Evolutionary conservation across 2,113 vertebrate species (phyloP), one percentile per base, ranked within the genome.

Genomic region (Arvicanthis niloticus): DNA sequence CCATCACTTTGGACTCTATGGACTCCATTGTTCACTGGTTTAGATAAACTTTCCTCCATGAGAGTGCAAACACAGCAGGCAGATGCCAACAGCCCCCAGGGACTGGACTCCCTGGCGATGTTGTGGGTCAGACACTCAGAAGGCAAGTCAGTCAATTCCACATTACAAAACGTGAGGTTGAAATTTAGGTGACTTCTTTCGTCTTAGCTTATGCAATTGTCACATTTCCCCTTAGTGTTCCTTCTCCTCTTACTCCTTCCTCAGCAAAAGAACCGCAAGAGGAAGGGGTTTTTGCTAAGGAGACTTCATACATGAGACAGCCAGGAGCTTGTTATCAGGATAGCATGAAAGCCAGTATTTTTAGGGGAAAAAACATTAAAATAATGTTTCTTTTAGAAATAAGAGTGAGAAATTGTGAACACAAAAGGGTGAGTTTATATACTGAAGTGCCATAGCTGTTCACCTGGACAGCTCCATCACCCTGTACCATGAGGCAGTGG

Each of bases 371-470:
- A 24, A 58, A 2, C 4, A 22, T 3, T 16, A 62, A 62, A 40
- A 24, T 73, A 53, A 48, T 53, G 6, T 12, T 6, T 51, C 31
- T 26, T 72, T 42, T 22, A n/a, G 60, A 48, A 16, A 45, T 19
- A 42, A 73, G 67, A 42, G 40, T 1, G 1, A 7, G 13, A 37
- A 0, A 7, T 2, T 60, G 3, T 42, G 22, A 45, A 34, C 40
- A 40, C 72, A 16, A 0, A 5, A 15, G 34, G 76, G 12, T 7
- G n/a, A 19, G 26, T 1, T 19, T 0, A 0, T 0, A 24, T 17
- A 7, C 6, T 21, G 56, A 29, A 34, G n/a, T 0, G 0, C 2
- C 12, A 4, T 0, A 0, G 3, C 67, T 40, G 0, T 4, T 21
- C 11, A 0, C 17, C 9, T 40, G 0, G 1, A 34, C 34, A 5